phyloP scores from a whole-genome alignment of 1,140 invertebrate species.

The Pachypsylla venusta region DNA sequence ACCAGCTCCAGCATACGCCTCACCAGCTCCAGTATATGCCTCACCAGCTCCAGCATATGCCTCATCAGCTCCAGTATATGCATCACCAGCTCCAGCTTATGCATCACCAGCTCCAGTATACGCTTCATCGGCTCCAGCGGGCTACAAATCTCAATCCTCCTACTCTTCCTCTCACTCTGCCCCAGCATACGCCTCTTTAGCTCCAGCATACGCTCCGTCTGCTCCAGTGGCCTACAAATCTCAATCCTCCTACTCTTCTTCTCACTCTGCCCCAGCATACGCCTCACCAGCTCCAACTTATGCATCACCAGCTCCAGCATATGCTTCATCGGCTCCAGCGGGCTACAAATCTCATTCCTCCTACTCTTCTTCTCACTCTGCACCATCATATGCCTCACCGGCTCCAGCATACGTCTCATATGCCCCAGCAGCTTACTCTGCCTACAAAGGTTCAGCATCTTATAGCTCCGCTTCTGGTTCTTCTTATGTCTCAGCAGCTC shows the following conservation, averaged over 20 bases:
- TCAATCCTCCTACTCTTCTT: neutral
- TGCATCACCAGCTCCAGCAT: neutral
- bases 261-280: neutral
- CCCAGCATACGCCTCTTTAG: neutral
- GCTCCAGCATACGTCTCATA: neutral
- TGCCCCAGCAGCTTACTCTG: neutral
- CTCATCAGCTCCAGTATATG: neutral
- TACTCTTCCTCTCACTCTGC: neutral
- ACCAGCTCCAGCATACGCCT: conserved; percentile 3
- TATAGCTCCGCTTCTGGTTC: neutral
- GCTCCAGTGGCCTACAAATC: neutral
- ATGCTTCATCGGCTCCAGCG: neutral
- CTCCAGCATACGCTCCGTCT: neutral
- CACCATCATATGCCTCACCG: neutral
- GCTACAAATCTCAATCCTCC: neutral
- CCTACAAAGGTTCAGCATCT: neutral
- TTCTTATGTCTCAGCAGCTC: conserved; percentile 3
- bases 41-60: conserved; percentile 1
- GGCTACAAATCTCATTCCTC: neutral
- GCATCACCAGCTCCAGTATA: neutral
- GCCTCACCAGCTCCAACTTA: neutral
- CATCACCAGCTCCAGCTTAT: neutral
- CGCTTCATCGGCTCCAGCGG: neutral
- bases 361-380: conserved; percentile 1
- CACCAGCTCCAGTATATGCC: neutral